phyloP scores from a whole-genome alignment of 2,113 vertebrate species.

The Coracopsis vasa region DNA sequence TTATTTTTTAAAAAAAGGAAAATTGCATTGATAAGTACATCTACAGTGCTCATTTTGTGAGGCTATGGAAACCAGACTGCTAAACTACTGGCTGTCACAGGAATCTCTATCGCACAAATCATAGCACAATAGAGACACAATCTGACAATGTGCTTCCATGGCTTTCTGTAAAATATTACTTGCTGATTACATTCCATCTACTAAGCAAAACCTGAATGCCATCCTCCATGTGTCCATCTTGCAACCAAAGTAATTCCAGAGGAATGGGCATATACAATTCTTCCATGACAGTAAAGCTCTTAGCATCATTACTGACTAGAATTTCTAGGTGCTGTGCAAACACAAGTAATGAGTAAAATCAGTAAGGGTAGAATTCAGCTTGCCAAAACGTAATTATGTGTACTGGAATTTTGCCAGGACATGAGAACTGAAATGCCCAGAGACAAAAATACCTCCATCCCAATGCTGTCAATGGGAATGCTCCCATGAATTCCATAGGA shows the following conservation, averaged over 20 bases:
- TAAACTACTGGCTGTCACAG: not conserved
- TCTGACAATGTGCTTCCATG: not conserved
- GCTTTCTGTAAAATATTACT: not conserved
- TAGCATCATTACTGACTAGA: not conserved
- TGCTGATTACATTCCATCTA: not conserved
- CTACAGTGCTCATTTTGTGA: rapidly evolving
- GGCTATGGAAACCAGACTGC: not conserved
- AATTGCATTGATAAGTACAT: not conserved
- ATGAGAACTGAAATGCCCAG: not conserved
- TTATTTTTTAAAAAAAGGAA: not conserved
- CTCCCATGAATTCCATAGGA: not conserved
- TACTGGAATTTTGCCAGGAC: not conserved
- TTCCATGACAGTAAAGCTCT: not conserved
- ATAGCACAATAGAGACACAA: not conserved
- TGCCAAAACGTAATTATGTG: not conserved
- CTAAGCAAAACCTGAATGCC: not conserved
- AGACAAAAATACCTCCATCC: not conserved
- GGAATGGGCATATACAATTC: not conserved
- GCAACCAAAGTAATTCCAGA: not conserved
- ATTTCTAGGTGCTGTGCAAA: not conserved
- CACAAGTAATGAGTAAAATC: not conserved
- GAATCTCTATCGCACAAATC: not conserved
- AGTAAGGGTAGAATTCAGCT: not conserved
- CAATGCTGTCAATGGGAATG: not conserved
- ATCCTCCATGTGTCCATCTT: not conserved